Conservation (phyloP, 2,797 vertebrate species). For the Simalia tracyae region DNA sequence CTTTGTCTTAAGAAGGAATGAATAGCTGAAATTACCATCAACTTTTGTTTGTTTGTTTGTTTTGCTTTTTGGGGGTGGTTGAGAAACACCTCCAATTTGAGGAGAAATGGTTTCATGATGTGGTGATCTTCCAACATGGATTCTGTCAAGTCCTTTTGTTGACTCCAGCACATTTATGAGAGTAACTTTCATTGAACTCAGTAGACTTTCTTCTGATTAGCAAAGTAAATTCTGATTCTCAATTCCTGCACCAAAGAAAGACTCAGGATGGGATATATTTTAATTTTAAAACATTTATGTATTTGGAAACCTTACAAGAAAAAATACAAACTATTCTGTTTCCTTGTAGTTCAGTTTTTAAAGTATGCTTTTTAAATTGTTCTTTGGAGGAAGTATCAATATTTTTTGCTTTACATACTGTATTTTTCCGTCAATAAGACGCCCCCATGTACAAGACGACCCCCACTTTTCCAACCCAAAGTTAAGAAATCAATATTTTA, state of each 20-base stretch:
- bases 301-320: neutral
- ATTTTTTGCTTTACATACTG: too few species aligned
- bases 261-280: neutral
- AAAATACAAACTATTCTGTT: neutral
- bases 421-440: too few species aligned
- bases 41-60: neutral
- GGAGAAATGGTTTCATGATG: neutral
- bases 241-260: neutral
- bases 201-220: neutral
- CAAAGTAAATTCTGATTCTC: neutral
- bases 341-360: neutral
- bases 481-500: too few species aligned
- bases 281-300: neutral
- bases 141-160: neutral
- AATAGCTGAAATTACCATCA: neutral
- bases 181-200: neutral
- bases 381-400: neutral
- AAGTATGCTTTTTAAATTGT: neutral
- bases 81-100: neutral
- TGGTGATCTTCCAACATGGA: neutral
- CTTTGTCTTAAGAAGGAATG: neutral
- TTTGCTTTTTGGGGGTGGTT: too few species aligned
- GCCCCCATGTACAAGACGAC: too few species aligned
- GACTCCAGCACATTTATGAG: neutral
- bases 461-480: too few species aligned